phyloP scores from a whole-genome alignment of 2,797 vertebrate genomes.

The Tauraco hartlaubi region DNA sequence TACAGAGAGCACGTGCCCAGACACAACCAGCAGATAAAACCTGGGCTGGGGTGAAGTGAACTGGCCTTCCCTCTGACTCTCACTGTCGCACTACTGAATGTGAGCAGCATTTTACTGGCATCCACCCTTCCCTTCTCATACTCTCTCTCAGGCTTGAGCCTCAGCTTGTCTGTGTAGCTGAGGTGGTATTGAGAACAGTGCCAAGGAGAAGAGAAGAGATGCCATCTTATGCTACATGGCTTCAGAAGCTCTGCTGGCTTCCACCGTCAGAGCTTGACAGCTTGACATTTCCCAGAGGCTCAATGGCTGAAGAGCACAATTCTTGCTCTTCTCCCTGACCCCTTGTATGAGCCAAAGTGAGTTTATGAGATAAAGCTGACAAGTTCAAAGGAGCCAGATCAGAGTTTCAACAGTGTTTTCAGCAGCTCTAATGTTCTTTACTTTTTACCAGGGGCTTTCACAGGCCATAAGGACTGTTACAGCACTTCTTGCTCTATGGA shows the following conservation, averaged over 20 bases:
- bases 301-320: background rate
- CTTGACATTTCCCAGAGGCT: background rate
- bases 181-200: background rate
- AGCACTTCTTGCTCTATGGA: background rate
- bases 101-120: background rate
- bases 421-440: background rate
- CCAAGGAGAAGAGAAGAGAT: background rate
- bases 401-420: background rate
- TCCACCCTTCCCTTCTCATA: background rate
- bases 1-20: background rate
- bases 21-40: background rate
- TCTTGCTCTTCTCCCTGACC: background rate
- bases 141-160: background rate
- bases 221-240: background rate
- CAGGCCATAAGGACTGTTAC: background rate
- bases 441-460: background rate
- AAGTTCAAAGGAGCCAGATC: background rate
- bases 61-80: background rate
- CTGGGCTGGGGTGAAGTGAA: background rate
- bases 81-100: fast-evolving
- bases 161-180: background rate
- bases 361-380: background rate
- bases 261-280: background rate
- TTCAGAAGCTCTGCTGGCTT: background rate
- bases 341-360: background rate